Evolutionary conservation across 1,140 invertebrate genomes (phyloP).

Genomic region (Bombus confusus): DNA sequence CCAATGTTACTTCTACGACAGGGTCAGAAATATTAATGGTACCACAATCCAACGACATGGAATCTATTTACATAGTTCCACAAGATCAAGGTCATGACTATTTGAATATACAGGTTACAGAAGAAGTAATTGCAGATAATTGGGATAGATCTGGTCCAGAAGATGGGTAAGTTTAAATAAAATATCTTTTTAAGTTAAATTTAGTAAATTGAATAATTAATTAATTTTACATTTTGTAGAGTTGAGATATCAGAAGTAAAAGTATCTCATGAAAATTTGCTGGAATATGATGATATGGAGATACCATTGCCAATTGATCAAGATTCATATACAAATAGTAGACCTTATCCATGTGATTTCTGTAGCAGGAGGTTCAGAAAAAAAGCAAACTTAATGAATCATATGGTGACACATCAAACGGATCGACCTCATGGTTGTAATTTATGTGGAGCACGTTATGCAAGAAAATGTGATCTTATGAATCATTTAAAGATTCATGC

Average conservation of each 20-base stretch:
- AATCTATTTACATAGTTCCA: slow-evolving; percentile 80
- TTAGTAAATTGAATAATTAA: background rate
- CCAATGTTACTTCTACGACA: slow-evolving; percentile 77
- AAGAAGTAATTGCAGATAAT: slow-evolving; percentile 90
- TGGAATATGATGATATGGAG: slow-evolving; percentile 87
- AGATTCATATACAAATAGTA: slow-evolving; percentile 90
- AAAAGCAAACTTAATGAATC: slow-evolving; percentile 91
- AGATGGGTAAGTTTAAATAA: slow-evolving; percentile 83
- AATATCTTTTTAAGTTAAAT: slow-evolving; percentile 4
- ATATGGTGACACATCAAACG: slow-evolving; percentile 92
- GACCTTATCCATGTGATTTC: slow-evolving; percentile 93
- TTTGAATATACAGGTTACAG: slow-evolving; percentile 86
- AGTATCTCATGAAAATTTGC: slow-evolving; percentile 81
- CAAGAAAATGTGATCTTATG: slow-evolving; percentile 89
- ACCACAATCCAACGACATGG: slow-evolving; percentile 79
- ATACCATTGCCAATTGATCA: slow-evolving; percentile 91
- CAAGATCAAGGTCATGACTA: slow-evolving; percentile 82
- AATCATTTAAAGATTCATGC: slow-evolving; percentile 92
- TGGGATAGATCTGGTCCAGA: slow-evolving; percentile 88
- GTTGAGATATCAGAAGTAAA: slow-evolving; percentile 86
- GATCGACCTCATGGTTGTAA: slow-evolving; percentile 90
- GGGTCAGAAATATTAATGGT: slow-evolving; percentile 78
- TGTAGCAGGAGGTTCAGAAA: slow-evolving; percentile 91
- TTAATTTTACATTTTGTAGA: slow-evolving; percentile 67
- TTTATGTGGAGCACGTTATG: slow-evolving; percentile 89